A percentile compares a stretch with the other conserved stretches of the same genome.
Evolutionary conservation across 2,888 invertebrate genomes (phyloP).

Genomic region (Hemaris fuciformis): DNA sequence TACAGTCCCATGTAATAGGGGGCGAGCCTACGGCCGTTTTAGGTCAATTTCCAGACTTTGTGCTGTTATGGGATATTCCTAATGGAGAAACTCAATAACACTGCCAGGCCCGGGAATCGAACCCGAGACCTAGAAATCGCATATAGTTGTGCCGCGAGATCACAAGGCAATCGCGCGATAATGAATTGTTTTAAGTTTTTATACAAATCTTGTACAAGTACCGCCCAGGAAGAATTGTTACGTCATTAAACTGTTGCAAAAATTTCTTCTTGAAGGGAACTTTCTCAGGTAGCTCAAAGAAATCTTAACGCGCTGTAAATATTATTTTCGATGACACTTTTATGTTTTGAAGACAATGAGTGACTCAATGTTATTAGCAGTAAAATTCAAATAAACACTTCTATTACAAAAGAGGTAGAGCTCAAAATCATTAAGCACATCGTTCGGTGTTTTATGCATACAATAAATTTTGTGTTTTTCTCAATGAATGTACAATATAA

Average conservation of each 20-base stretch:
- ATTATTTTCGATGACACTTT: constrained; percentile 51
- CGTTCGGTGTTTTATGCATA: constrained; percentile 1
- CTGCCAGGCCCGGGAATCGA: too few relatives aligned
- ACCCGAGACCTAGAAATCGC: too few relatives aligned
- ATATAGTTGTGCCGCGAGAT: too few relatives aligned
- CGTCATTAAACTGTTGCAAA: neutral
- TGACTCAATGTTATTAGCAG: constrained; percentile 34
- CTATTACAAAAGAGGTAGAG: neutral
- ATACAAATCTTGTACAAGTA: too few relatives aligned
- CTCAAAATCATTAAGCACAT: neutral
- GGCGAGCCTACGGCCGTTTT: too few relatives aligned
- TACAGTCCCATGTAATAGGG: too few relatives aligned
- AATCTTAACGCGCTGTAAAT: constrained; percentile 39
- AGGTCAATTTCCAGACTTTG: too few relatives aligned
- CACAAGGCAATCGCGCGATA: too few relatives aligned
- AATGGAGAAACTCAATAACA: too few relatives aligned
- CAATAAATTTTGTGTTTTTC: constrained; percentile 6
- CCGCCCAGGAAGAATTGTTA: constrained; percentile 1
- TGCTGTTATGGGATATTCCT: too few relatives aligned
- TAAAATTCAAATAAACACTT: constrained; percentile 16
- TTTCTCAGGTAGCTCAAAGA: constrained; percentile 29
- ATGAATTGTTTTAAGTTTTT: too few relatives aligned
- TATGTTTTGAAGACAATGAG: constrained; percentile 54
- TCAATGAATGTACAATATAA: constrained; percentile 8
- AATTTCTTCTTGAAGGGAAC: constrained; percentile 5